Conservation (phyloP, 2,113 vertebrate genomes). For the Perognathus longimembris region DNA sequence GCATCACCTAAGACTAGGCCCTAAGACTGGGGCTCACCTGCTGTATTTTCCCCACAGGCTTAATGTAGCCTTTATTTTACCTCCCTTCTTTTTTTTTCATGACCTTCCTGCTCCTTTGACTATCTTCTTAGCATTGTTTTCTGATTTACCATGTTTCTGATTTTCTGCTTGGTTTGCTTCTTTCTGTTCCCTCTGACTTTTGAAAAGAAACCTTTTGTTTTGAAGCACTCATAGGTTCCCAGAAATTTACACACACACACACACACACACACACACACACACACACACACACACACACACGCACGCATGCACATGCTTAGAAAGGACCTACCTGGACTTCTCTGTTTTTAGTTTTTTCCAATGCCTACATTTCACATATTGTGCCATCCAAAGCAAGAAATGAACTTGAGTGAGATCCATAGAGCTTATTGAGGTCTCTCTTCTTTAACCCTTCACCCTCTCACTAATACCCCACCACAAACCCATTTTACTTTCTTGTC, state of each 20-base stretch:
- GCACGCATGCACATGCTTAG: neutral
- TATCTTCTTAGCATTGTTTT: neutral
- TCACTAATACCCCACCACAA: too few relatives aligned
- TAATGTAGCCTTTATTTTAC: neutral
- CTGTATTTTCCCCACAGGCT: neutral
- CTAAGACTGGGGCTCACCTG: neutral
- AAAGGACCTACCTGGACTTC: neutral
- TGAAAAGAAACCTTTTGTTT: neutral
- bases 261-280: neutral
- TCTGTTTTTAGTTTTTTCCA: neutral
- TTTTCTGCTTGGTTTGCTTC: neutral
- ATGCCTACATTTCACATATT: neutral
- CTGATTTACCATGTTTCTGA: neutral
- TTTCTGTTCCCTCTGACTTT: neutral
- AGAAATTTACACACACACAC: neutral
- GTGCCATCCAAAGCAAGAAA: neutral
- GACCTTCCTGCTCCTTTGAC: neutral
- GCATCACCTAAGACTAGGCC: neutral
- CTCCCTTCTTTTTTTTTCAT: neutral
- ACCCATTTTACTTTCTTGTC: too few relatives aligned
- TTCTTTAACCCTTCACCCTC: too few relatives aligned
- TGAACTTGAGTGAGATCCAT: neutral
- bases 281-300: neutral
- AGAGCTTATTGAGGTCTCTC: neutral
- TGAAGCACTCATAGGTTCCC: constrained; percentile 14